Evolutionary conservation across 2,888 invertebrate genomes (phyloP).

Genomic region (Taenaris catops): DNA sequence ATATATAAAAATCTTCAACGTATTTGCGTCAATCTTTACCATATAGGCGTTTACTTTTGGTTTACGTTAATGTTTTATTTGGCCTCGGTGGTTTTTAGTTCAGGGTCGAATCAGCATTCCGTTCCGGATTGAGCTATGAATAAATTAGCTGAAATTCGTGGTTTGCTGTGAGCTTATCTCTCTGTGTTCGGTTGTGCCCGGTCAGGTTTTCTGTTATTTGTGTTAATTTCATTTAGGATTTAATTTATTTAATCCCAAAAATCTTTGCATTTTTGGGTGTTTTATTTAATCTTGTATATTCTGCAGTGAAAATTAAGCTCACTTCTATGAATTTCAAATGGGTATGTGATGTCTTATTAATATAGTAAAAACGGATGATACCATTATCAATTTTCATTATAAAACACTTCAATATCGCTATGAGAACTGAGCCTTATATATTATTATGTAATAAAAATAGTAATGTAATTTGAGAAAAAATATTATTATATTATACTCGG

Average conservation of each 20-base stretch:
- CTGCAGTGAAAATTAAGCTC: too few relatives aligned
- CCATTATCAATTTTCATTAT: too few relatives aligned
- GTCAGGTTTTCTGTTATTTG: slow-evolving; percentile 20
- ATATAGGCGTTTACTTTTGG: slow-evolving; percentile 1
- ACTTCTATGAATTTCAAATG: too few relatives aligned
- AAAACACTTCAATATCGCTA: too few relatives aligned
- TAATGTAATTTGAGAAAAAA: too few relatives aligned
- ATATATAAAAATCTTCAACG: too few relatives aligned
- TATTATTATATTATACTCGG: too few relatives aligned
- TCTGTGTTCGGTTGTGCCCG: slow-evolving; percentile 33
- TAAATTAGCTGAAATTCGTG: slow-evolving; percentile 36
- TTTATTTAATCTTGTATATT: neutral
- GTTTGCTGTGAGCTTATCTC: slow-evolving; percentile 28
- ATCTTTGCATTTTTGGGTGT: neutral
- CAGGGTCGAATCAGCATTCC: slow-evolving; percentile 24
- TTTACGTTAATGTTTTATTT: slow-evolving; percentile 9
- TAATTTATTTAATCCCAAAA: slow-evolving; percentile 4
- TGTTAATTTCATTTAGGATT: slow-evolving; percentile 9
- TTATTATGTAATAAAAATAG: too few relatives aligned
- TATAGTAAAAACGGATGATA: too few relatives aligned
- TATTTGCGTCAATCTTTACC: neutral
- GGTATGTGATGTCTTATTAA: too few relatives aligned
- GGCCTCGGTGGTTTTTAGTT: slow-evolving; percentile 21
- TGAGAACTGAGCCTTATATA: too few relatives aligned
- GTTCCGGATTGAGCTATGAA: slow-evolving; percentile 35